Percentiles rank a stretch among this genome's conserved stretches.
Conservation (phyloP, 2,888 invertebrate genomes). For the Xylota segnis region DNA sequence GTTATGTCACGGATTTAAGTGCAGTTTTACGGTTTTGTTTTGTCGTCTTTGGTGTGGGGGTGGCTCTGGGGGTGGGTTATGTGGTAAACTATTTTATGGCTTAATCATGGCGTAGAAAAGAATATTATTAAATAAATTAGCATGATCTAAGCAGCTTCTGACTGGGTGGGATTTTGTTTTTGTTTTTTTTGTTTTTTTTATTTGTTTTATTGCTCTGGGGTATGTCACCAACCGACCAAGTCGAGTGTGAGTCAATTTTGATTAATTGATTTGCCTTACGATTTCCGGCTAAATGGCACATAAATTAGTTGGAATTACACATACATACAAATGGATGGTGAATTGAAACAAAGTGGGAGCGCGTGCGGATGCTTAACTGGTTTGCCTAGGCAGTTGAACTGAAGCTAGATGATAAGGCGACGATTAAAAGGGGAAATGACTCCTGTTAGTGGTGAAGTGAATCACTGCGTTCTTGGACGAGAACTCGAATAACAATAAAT, state of each 20-base stretch:
- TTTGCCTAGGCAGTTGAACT: neutral
- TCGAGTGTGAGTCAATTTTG: slow-evolving; percentile 45
- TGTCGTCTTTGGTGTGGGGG: slow-evolving; percentile 21
- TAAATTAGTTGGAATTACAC: neutral
- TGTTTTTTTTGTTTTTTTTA: too few relatives aligned
- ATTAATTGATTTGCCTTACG: slow-evolving; percentile 27
- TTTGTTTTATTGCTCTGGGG: slow-evolving; percentile 5
- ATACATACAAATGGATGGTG: neutral
- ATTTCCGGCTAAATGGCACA: neutral
- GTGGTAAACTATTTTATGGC: neutral
- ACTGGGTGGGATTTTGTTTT: slow-evolving; percentile 19
- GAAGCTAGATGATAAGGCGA: neutral
- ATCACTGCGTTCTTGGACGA: neutral
- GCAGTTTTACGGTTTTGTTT: slow-evolving; percentile 61
- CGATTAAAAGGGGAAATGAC: neutral
- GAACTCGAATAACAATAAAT: too few relatives aligned
- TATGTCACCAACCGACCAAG: slow-evolving; percentile 21
- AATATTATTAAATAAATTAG: slow-evolving; percentile 28
- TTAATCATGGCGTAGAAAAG: neutral
- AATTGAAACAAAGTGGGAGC: neutral
- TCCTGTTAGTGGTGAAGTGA: neutral
- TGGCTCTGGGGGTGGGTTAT: neutral
- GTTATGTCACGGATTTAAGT: slow-evolving; percentile 57
- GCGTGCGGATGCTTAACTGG: neutral
- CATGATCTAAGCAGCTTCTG: slow-evolving; percentile 47